Evolutionary conservation across 2,113 vertebrate genomes (phyloP), one percentile per base, ranked within the genome.

Genomic region (Trematomus loennbergii): DNA sequence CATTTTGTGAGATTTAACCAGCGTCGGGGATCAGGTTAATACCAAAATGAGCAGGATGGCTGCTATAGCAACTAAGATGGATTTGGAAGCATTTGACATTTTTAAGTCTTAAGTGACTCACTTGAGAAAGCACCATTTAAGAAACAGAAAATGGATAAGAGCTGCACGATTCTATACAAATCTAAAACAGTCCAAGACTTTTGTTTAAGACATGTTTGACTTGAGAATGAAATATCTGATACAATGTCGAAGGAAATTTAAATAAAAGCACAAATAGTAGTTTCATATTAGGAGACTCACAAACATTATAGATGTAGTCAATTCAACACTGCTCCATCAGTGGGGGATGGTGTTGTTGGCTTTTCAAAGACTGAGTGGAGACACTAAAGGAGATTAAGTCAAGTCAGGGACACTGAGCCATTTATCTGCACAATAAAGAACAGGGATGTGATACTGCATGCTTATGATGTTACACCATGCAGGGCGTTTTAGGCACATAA

Each of bases 31-130:
- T 79, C 83, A 61, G 61, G 48, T 40, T 87, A 75, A 88, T 76
- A 68, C 64, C 74, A 68, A 29, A 78, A 74, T 63, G 48, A 78
- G 65, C 48, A 60, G 40, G 40, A 13, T 53, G 43, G 90, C 74
- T 86, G 62, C 89, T 75, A 75, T 83, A 67, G 83, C 79, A 79
- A 89, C 89, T 72, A 75, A 84, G 13, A 82, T 62, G 80, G 82
- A 92, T 89, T 77, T 75, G 63, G 11, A 81, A 68, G 83, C 82
- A 93, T 90, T 78, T 81, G 76, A 83, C 81, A 90, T 90, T 83
- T 89, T 83, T 82, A 17, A 72, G 75, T 79, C 45, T 78, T 36
- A 53, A 45, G 16, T 59, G 49, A 82, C 70, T 83, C 36, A 58
- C 29, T 75, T 69, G 58, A 63, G 29, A 84, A 70, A 60, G 57